Conservation (phyloP, 2,797 vertebrate species). For the Chlorospingus semifuscus region DNA sequence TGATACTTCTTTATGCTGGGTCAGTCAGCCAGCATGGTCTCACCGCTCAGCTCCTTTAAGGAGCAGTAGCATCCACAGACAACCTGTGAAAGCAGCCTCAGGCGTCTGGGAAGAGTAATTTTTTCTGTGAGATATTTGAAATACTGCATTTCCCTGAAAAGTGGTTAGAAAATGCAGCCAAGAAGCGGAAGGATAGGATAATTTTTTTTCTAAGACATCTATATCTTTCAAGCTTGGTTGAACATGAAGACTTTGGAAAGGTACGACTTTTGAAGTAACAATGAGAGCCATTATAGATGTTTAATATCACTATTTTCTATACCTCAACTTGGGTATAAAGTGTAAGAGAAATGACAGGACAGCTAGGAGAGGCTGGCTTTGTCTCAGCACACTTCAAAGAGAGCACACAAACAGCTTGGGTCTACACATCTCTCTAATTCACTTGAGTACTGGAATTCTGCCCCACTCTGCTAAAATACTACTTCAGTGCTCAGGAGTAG, state of each 20-base stretch:
- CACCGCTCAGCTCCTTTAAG: background rate
- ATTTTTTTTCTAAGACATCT: slow-evolving; percentile 14
- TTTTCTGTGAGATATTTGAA: slow-evolving; percentile 40
- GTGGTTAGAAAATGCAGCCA: slow-evolving; percentile 6
- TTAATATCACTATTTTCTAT: slow-evolving; percentile 28
- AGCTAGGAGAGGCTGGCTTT: background rate
- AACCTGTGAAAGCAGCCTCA: background rate
- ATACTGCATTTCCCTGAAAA: background rate
- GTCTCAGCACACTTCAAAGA: slow-evolving; percentile 8
- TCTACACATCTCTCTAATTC: background rate
- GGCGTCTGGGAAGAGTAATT: background rate
- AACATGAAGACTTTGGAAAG: slow-evolving; percentile 8
- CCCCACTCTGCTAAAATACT: background rate
- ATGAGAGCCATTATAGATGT: background rate
- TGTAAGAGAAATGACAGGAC: background rate
- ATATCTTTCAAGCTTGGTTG: background rate
- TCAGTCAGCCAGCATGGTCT: background rate
- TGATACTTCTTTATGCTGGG: background rate
- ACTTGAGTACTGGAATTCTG: background rate
- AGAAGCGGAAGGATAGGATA: background rate
- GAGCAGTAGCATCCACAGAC: background rate
- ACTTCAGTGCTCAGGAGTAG: background rate
- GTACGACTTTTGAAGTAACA: slow-evolving; percentile 4
- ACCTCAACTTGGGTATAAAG: background rate
- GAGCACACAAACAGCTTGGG: background rate